Percentiles rank a stretch among this genome's conserved stretches.
phyloP scores from a whole-genome alignment of 2,888 invertebrate species.

The Parnassius apollo region DNA sequence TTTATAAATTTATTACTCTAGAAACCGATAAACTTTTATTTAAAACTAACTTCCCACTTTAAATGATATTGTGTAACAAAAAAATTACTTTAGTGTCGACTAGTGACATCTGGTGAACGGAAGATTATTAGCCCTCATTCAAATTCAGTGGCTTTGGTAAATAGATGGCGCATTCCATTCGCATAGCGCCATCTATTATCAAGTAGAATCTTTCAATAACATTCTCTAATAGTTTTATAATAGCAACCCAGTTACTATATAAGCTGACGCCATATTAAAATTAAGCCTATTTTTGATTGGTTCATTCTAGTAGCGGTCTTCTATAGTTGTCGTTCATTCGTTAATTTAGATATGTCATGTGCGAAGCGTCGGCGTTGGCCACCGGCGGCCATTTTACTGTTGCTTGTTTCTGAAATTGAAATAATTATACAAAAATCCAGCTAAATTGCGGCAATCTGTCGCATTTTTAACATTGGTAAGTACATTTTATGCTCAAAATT shows the following conservation, averaged over 20 bases:
- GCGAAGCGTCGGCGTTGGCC: conserved; percentile 41
- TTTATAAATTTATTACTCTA: too few species aligned
- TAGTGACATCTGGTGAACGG: too few species aligned
- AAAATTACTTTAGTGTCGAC: too few species aligned
- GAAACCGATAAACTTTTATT: too few species aligned
- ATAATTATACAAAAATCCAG: conserved; percentile 47
- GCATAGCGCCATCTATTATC: conserved; percentile 32
- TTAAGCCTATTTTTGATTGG: conserved; percentile 70
- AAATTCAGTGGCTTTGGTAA: neutral
- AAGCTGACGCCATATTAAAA: conserved; percentile 51
- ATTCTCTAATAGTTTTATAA: conserved; percentile 23
- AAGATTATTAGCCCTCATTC: too few species aligned
- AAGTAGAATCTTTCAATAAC: conserved; percentile 25
- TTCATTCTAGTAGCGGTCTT: conserved; percentile 34
- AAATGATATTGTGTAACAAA: too few species aligned
- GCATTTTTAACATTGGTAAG: conserved; percentile 50
- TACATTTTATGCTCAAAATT: conserved; percentile 23
- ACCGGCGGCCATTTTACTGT: conserved; percentile 65
- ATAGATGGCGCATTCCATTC: conserved; percentile 38
- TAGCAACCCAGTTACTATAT: conserved; percentile 64
- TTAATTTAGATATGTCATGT: conserved; percentile 31
- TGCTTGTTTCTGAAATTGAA: conserved; percentile 33
- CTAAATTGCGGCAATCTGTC: conserved; percentile 66
- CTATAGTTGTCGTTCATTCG: conserved; percentile 28
- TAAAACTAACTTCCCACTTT: too few species aligned